Conservation (phyloP, 2,113 vertebrate species). For the Lasiurus cinereus region DNA sequence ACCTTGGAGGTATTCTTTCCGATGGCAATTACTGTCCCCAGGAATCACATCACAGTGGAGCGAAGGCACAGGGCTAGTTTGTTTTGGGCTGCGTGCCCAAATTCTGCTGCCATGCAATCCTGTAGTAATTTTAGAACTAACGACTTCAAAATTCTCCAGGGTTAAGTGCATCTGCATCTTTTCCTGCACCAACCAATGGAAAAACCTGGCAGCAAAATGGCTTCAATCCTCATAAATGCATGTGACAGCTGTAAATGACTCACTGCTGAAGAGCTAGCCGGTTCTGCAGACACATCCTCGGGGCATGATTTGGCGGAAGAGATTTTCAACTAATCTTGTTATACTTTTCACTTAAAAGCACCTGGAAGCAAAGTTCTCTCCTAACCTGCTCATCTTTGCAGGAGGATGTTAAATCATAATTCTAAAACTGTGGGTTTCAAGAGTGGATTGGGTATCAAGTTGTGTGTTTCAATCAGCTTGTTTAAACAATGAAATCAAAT, state of each 20-base stretch:
- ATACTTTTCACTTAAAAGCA: not conserved
- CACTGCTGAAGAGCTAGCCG: not conserved
- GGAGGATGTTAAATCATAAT: not conserved
- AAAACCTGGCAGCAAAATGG: slow-evolving; percentile 36
- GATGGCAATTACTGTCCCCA: not conserved
- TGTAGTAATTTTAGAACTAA: not conserved
- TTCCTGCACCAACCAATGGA: not conserved
- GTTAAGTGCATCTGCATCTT: not conserved
- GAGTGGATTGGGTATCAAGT: not conserved
- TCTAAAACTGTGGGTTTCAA: not conserved
- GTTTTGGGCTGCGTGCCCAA: not conserved
- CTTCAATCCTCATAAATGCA: not conserved
- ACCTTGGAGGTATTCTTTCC: not conserved
- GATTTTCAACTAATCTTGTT: not conserved
- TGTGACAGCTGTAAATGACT: slow-evolving; percentile 34
- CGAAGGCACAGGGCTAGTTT: not conserved
- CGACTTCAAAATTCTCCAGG: not conserved
- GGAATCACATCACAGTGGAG: not conserved
- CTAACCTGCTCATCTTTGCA: not conserved
- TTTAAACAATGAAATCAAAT: slow-evolving; percentile 21
- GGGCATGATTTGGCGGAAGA: not conserved
- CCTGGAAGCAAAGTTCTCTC: not conserved
- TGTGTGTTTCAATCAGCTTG: not conserved
- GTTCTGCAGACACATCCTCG: not conserved
- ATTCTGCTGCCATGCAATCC: not conserved